Conservation (phyloP, 2,888 invertebrate species). For the Dorcus parallelipipedus region DNA sequence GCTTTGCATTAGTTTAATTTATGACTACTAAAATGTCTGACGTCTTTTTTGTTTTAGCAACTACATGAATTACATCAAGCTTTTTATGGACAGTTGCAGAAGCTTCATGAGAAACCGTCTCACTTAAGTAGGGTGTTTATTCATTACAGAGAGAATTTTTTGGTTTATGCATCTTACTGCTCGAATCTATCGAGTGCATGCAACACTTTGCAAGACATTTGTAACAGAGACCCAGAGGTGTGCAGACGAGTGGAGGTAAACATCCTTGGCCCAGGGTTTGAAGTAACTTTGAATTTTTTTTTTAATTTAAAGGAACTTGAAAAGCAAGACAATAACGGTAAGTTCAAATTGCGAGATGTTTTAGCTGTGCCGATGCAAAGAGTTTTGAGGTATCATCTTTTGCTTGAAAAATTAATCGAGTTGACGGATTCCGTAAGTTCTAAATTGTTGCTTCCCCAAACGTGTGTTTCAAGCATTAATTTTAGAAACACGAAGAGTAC, state of each 20-base stretch:
- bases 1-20: background rate
- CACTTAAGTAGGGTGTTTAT: slow-evolving; percentile 82
- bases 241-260: slow-evolving; percentile 68
- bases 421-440: slow-evolving; percentile 74
- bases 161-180: slow-evolving; percentile 95
- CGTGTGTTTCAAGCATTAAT: slow-evolving; percentile 8
- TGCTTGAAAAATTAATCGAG: slow-evolving; percentile 84
- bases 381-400: slow-evolving; percentile 93
- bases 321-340: slow-evolving; percentile 89
- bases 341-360: slow-evolving; percentile 92
- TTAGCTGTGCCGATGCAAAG: slow-evolving; percentile 98
- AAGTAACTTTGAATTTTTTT: background rate
- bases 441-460: background rate
- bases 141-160: slow-evolving; percentile 84
- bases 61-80: slow-evolving; percentile 82
- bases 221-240: slow-evolving; percentile 62
- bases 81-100: slow-evolving; percentile 76
- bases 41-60: slow-evolving; percentile 56
- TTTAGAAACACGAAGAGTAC: slow-evolving; percentile 79
- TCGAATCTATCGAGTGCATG: slow-evolving; percentile 90
- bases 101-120: slow-evolving; percentile 62
- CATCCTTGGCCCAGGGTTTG: slow-evolving; percentile 16
- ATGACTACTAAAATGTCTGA: background rate
- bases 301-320: slow-evolving; percentile 71
- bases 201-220: slow-evolving; percentile 74